Percentiles rank a stretch among this genome's conserved stretches.
phyloP scores from a whole-genome alignment of 1,140 invertebrate genomes.

The Drosophila nigromelanica region DNA sequence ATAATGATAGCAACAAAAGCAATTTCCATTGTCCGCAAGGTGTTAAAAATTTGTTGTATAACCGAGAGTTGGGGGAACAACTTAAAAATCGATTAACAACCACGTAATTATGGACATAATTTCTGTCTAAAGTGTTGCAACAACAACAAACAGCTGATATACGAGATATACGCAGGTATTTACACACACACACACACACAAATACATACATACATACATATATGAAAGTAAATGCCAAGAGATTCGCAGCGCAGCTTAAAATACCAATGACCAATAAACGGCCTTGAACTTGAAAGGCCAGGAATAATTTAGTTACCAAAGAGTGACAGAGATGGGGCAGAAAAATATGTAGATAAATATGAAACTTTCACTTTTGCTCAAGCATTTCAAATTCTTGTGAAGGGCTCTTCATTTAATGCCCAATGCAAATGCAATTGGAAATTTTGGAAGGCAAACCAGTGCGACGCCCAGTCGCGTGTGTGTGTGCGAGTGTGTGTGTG shows the following conservation, averaged over 20 bases:
- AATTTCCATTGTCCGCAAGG: slow-evolving; percentile 68
- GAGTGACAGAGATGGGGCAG: background rate
- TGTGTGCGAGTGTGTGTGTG: background rate
- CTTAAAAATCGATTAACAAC: slow-evolving; percentile 80
- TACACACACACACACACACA: background rate
- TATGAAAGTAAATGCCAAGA: slow-evolving; percentile 35
- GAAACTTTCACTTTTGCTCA: slow-evolving; percentile 61
- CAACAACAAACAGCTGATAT: slow-evolving; percentile 60
- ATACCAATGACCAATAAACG: slow-evolving; percentile 62
- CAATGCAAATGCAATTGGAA: slow-evolving; percentile 47
- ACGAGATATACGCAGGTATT: slow-evolving; percentile 1
- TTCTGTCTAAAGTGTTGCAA: slow-evolving; percentile 69
- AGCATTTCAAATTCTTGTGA: slow-evolving; percentile 47
- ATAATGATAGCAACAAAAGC: slow-evolving; percentile 10
- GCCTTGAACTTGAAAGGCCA: slow-evolving; percentile 71
- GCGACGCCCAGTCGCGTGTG: slow-evolving; percentile 39
- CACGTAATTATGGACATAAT: slow-evolving; percentile 73
- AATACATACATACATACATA: background rate
- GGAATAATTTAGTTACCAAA: slow-evolving; percentile 8
- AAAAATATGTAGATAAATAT: background rate
- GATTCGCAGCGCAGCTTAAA: slow-evolving; percentile 37
- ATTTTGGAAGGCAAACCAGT: slow-evolving; percentile 62
- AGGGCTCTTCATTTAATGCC: slow-evolving; percentile 43
- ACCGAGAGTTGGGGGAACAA: slow-evolving; percentile 46
- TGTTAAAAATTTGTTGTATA: slow-evolving; percentile 80